A percentile compares a stretch with the other conserved stretches of the same genome.
These are phyloP conservation scores for Andinoacara biseriatus DNA, from an alignment of 2,113 vertebrate genomes.

Conservation along the genomic window DNA sequence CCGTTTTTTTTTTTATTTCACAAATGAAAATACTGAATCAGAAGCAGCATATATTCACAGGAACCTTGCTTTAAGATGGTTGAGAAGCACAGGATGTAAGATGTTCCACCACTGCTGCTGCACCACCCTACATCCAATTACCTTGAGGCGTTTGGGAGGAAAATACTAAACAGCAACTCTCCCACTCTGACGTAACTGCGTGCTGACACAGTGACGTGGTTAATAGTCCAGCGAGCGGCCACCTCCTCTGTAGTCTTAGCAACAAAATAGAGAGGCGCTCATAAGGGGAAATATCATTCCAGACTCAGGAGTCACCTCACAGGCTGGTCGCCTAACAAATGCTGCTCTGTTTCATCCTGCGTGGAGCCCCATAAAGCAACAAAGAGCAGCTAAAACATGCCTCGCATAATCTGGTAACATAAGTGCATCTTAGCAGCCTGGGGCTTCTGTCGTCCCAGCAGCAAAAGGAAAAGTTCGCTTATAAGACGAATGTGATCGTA, in stretches of 20 bases:
- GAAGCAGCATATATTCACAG: not conserved
- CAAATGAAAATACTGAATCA: no score
- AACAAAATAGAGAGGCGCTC: slow-evolving; percentile 55
- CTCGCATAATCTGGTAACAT: not conserved
- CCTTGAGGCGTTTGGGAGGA: not conserved
- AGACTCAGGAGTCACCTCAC: slow-evolving; percentile 25
- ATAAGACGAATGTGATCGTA: not conserved
- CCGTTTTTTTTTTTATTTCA: no score
- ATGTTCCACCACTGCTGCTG: not conserved
- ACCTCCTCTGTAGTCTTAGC: slow-evolving; percentile 48
- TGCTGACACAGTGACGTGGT: not conserved
- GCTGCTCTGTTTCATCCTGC: not conserved
- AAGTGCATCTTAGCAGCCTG: not conserved
- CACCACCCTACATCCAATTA: slow-evolving; percentile 10
- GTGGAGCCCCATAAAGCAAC: not conserved
- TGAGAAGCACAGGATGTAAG: not conserved
- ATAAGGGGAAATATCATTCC: slow-evolving; percentile 32
- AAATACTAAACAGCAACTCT: not conserved
- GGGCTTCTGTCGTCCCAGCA: not conserved
- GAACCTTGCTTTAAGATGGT: not conserved
- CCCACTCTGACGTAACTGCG: not conserved
- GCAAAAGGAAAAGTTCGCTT: not conserved
- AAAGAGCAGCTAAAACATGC: not conserved
- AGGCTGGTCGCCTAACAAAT: not conserved
- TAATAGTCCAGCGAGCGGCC: not conserved